Evolutionary conservation across 2,888 invertebrate genomes (phyloP).

Genomic region (Trichacis sp.): DNA sequence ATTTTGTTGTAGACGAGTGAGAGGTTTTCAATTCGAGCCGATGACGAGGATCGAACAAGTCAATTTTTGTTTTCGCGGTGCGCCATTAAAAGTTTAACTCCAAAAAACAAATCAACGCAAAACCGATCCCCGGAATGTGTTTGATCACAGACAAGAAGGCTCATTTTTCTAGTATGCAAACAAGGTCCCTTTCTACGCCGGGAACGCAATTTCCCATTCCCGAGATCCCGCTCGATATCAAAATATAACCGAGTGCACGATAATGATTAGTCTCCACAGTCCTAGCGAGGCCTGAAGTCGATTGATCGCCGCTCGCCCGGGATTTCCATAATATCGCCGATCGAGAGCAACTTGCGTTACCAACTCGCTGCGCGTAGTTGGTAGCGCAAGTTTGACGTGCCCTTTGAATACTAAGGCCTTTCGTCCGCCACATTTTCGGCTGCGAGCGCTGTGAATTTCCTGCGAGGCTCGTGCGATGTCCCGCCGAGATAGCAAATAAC

Average conservation of each 20-base stretch:
- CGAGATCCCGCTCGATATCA: slow-evolving; percentile 9
- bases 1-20: too few species aligned
- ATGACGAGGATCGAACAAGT: too few species aligned
- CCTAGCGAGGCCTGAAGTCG: slow-evolving; percentile 41
- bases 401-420: slow-evolving; percentile 8
- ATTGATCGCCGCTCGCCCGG: slow-evolving; percentile 39
- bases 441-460: slow-evolving; percentile 48
- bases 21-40: too few species aligned
- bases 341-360: slow-evolving; percentile 37
- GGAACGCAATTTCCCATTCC: neutral
- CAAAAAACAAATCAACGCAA: too few species aligned
- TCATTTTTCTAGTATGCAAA: neutral
- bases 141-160: neutral
- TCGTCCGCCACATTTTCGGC: slow-evolving; percentile 17
- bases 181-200: neutral
- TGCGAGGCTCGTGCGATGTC: slow-evolving; percentile 54
- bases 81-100: too few species aligned
- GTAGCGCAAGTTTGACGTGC: slow-evolving; percentile 49
- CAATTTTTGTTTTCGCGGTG: too few species aligned
- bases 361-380: slow-evolving; percentile 62
- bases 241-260: slow-evolving; percentile 10
- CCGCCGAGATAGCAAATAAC: slow-evolving; percentile 57
- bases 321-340: slow-evolving; percentile 56
- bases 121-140: too few species aligned
- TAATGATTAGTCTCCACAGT: slow-evolving; percentile 18